These are phyloP conservation scores for Baccha elongata DNA, from an alignment of 2,888 invertebrate genomes.

Conservation along the genomic window DNA sequence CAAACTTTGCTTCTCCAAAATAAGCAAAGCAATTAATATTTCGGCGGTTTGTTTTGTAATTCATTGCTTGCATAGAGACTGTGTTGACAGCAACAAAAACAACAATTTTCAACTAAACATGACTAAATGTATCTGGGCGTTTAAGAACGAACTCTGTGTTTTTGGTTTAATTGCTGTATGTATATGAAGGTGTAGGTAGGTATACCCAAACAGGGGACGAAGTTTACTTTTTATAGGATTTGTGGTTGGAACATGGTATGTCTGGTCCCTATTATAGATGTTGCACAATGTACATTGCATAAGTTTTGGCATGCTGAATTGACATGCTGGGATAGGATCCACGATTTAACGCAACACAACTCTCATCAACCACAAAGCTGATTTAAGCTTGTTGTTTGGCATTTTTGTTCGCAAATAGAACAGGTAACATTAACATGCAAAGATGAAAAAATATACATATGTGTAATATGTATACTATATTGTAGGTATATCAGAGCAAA, in stretches of 20 bases:
- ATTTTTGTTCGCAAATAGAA: background rate
- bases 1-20: constrained; percentile 30
- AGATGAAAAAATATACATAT: background rate
- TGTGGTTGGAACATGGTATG: too few species aligned
- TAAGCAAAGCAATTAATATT: constrained; percentile 66
- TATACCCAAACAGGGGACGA: constrained; percentile 9
- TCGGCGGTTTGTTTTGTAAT: constrained; percentile 51
- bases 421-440: background rate
- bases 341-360: constrained; percentile 39
- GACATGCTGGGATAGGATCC: constrained; percentile 10
- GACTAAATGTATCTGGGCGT: constrained; percentile 5
- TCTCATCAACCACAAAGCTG: constrained; percentile 52
- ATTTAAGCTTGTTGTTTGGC: constrained; percentile 37
- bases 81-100: constrained; percentile 14
- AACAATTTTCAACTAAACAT: constrained; percentile 12
- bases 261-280: background rate
- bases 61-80: constrained; percentile 29
- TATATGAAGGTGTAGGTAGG: too few species aligned
- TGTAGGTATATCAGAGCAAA: background rate
- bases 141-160: background rate
- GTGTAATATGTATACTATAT: too few species aligned
- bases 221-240: background rate
- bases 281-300: background rate
- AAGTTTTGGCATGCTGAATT: constrained; percentile 11
- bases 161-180: background rate